These are phyloP conservation scores for Peromyscus eremicus DNA, from an alignment of 2,797 vertebrate species.

Conservation along the genomic window DNA sequence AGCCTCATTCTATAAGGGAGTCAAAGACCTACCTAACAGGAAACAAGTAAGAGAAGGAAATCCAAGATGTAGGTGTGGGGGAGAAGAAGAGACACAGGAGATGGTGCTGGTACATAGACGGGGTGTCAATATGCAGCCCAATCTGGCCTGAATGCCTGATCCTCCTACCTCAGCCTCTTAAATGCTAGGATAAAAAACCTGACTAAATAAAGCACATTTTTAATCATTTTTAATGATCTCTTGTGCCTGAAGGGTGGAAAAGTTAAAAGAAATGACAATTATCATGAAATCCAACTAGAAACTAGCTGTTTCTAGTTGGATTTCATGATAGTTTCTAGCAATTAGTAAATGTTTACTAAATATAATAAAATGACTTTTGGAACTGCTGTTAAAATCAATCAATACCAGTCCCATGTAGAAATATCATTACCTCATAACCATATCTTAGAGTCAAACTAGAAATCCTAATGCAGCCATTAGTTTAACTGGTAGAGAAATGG, in stretches of 20 bases:
- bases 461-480: background rate
- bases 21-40: background rate
- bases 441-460: background rate
- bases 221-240: background rate
- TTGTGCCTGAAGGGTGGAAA: background rate
- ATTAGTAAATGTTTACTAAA: background rate
- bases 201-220: background rate
- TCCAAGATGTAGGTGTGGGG: background rate
- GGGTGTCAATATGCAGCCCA: background rate
- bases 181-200: background rate
- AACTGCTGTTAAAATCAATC: background rate
- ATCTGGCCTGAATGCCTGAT: background rate
- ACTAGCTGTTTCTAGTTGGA: conserved; percentile 10
- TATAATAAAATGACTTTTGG: background rate
- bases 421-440: background rate
- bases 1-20: background rate
- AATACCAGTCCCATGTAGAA: background rate
- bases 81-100: too few species aligned
- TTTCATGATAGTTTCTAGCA: too few species aligned
- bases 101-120: background rate
- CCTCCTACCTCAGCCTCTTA: background rate
- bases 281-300: conserved; percentile 18
- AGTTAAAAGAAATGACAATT: background rate
- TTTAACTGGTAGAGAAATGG: background rate
- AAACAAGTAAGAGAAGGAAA: background rate